Percentiles rank a stretch among this genome's conserved stretches.
These are phyloP conservation scores for Mystacides longicornis DNA, from an alignment of 2,888 invertebrate genomes.

Conservation along the genomic window DNA sequence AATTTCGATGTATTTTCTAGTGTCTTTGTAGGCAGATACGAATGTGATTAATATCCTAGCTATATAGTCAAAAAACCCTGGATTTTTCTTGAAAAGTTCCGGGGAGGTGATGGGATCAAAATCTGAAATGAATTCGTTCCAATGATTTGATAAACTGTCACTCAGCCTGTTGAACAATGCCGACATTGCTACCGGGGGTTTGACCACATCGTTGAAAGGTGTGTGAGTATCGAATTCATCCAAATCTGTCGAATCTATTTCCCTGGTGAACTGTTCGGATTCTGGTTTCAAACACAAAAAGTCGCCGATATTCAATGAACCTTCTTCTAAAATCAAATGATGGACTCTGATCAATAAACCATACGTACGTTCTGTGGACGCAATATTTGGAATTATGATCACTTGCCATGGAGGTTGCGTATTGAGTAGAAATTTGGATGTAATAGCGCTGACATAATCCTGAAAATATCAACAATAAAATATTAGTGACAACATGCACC, in stretches of 20 bases:
- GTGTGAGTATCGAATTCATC: slow-evolving; percentile 33
- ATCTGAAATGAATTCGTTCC: slow-evolving; percentile 74
- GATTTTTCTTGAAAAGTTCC: slow-evolving; percentile 51
- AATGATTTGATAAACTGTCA: slow-evolving; percentile 62
- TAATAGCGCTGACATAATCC: slow-evolving; percentile 71
- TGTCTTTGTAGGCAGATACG: slow-evolving; percentile 52
- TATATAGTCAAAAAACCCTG: slow-evolving; percentile 52
- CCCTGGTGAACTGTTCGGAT: slow-evolving; percentile 31
- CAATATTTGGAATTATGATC: slow-evolving; percentile 56
- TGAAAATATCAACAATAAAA: slow-evolving; percentile 32
- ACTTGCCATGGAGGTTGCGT: slow-evolving; percentile 77
- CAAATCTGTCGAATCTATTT: slow-evolving; percentile 27
- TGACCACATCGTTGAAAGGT: slow-evolving; percentile 49
- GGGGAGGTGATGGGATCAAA: slow-evolving; percentile 73
- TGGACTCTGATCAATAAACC: slow-evolving; percentile 67
- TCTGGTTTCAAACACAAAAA: slow-evolving; percentile 55
- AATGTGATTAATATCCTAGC: slow-evolving; percentile 58
- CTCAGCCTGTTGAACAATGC: slow-evolving; percentile 59
- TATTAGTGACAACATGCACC: not conserved
- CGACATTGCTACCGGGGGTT: slow-evolving; percentile 55
- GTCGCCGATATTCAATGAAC: slow-evolving; percentile 65
- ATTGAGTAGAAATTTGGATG: slow-evolving; percentile 66
- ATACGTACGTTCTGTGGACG: slow-evolving; percentile 49
- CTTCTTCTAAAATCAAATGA: slow-evolving; percentile 66
- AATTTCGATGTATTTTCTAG: not conserved